Base-by-base conservation (phyloP, 2,113 vertebrate genomes). In the Upupa epops region DNA sequence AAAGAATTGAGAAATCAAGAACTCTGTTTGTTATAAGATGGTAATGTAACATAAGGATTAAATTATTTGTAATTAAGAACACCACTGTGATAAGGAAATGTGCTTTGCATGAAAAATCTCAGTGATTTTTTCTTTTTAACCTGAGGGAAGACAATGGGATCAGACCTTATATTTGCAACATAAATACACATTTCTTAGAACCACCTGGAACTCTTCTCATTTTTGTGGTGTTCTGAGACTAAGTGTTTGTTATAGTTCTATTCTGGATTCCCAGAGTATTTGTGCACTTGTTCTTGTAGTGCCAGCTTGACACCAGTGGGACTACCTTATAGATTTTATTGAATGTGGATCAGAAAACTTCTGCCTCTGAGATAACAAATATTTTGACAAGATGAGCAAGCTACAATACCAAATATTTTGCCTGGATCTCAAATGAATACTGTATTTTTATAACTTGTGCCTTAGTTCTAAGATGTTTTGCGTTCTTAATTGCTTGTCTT, bases 401-500 rank as follows among this genome's bases (percentile, higher is more conserved):
- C 48, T 93, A 83, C 63, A 79, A 48, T 49, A 88, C 36, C 68
- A 94, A 96, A 96, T 93, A 92, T 96, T 95, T 89, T 92, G 9
- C n/a, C 84, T 91, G 52, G 26, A 70, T 94, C 95, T 95, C 85
- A 18, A 85, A 95, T 89, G 84, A 88, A 91, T 79, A 65, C 48
- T 83, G 73, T 34, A 77, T 45, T 90, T 96, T 90, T 84, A 61
- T 75, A 74, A 92, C 71, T 91, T 74, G 49, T 84, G 86, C 14
- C 69, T 92, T 72, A 91, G 72, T 82, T 88, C 94, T 82, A 93
- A 89, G 83, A 55, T 74, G 46, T 63, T 92, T 82, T 3, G 4
- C 70, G 74, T 74, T 89, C 80, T 84, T 95, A 96, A 96, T 97
- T 96, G 79, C 88, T 96, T 95, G 58, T 89, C 90, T 88, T 94